Evolutionary conservation across 2,797 vertebrate genomes (phyloP), one percentile per base, ranked within the genome.

Genomic region (Otus scops): DNA sequence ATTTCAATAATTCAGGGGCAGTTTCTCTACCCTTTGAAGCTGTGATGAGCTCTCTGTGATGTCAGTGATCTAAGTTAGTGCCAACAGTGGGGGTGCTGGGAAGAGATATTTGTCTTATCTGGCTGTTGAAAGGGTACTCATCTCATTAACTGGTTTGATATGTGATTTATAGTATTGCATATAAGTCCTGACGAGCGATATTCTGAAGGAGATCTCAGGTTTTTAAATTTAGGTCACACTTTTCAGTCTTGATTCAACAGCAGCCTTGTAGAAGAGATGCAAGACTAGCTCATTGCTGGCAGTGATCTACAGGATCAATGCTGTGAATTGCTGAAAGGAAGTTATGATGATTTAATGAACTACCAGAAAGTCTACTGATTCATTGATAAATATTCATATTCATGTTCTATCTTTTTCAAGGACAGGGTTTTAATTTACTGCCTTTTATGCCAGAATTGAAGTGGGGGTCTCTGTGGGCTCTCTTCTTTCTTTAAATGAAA

Each of bases 1-100:
- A 82, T 64, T 82, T 94, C 85, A 90, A 87, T 89, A 88, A 87
- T 84, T 70, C 13, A 34, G 21, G 67, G 39, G 17, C 43, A 82
- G 36, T 74, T 68, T 85, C 51, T 45, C 28, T 86, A 36, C 26
- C 6, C 69, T 94, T 93, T 96, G 94, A 95, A 94, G 60, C 36
- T 75, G 34, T 36, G 74, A 92, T 96, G 91, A 79, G 24, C 65
- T 79, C 47, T 84, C 39, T 67, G 39, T 74, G 22, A 20, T 91
- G 78, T 75, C 81, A 85, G 38, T 56, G 88, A 78, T 95, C 48
- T 75, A 69, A 93, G 65, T 48, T 63, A 38, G 30, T 56, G 69
- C 64, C 79, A 92, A 36, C 19, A 63, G 61, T 36, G 43, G 54
- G 28, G 23, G 38, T 87, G 8, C 34, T 93, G 39, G 21, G 86